Conservation (phyloP, 2,888 invertebrate genomes). For the Gryllus longicercus region DNA sequence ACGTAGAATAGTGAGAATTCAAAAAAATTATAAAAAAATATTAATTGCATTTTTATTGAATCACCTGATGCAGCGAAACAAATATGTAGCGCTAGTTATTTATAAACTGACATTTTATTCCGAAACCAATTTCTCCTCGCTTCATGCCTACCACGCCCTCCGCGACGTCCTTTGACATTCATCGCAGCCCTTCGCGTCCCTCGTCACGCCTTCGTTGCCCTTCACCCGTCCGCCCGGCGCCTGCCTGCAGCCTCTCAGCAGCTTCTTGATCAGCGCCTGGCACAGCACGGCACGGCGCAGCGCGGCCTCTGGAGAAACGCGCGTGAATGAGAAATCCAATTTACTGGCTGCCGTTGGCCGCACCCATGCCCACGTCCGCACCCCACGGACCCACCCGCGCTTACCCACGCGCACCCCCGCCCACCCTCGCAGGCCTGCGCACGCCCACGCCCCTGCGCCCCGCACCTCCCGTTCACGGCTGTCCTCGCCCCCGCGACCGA, state of each 20-base stretch:
- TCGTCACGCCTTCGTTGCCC: not conserved
- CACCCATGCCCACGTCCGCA: not conserved
- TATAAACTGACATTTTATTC: no score
- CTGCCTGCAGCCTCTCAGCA: not conserved
- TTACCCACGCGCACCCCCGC: not conserved
- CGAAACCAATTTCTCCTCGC: not conserved
- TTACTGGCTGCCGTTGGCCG: not conserved
- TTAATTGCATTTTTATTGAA: no score
- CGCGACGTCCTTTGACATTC: not conserved
- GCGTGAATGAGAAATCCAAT: slow-evolving; percentile 17
- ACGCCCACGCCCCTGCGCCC: no score
- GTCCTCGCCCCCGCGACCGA: no score
- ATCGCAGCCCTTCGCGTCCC: not conserved
- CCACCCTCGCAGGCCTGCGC: not conserved
- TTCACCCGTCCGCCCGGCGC: not conserved
- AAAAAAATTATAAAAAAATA: no score
- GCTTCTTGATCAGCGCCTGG: not conserved
- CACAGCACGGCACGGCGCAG: no score
- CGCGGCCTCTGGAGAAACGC: not conserved
- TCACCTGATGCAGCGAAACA: no score
- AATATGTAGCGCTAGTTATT: no score
- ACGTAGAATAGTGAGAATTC: no score
- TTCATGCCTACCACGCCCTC: not conserved
- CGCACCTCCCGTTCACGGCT: no score
- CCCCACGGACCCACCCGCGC: not conserved